Base-by-base conservation (phyloP, 2,888 invertebrate species). In the Lasioglossum leucozonium region DNA sequence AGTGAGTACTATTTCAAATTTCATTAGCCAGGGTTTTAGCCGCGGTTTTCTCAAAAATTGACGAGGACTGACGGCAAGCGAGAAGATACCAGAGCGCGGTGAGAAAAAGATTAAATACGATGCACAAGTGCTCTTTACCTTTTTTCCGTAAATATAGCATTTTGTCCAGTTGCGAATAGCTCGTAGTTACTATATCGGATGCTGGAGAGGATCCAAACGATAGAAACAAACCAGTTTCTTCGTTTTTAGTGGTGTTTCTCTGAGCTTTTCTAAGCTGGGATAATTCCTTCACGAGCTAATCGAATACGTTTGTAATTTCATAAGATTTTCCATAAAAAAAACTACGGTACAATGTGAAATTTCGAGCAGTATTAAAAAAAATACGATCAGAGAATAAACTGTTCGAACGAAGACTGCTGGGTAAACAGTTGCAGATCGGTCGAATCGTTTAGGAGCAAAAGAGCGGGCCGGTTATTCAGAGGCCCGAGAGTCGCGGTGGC, bases 401-500 rank as follows among this genome's bases (percentile, higher is more conserved):
- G 11, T 55, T n/a, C 18, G n/a, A 62, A 26, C 16, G 26, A 62
- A 62, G 26, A 16, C 3, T 62, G 55, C n/a, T 62, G 26, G 34
- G 34, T 65, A 65, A 65, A 65, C 34, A 65, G 30, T 34, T 18
- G 34, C 30, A 34, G 18, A 34, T 22, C 37, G 34, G 30, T 65
- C 65, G 34, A 8, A 34, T 10, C 22, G 65, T 22, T 65, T 65
- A 65, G 65, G 18, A 65, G 65, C 30, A 3, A 65, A 69, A 37
- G 67, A n/a, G 40, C 34, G 34, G 18, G 4, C 11, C n/a, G 11
- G 65, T 34, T 51, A 51, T 40, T 47, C 62, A 55, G 55, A 22
- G 55, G 44, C 82, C 47, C 69, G 51, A 72, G 77, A 72, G 77
- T 81, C 84, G 84, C 80, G 34, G 73, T 51, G 81, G 89, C 87